phyloP scores from a whole-genome alignment of 2,113 vertebrate genomes.

The Grus americana region DNA sequence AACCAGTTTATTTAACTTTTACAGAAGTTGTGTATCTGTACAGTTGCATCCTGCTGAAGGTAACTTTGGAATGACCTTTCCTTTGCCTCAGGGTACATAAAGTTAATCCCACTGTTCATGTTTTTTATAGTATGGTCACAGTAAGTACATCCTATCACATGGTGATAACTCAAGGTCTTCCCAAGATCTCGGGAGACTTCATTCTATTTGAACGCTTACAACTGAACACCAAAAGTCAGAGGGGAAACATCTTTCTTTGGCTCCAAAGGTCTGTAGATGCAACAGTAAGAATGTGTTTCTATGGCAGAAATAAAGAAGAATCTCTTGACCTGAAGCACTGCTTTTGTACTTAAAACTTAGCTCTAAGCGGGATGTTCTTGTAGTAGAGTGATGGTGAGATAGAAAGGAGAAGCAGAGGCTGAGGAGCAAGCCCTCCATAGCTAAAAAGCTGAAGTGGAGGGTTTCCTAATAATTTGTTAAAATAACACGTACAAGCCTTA shows the following conservation, averaged over 20 bases:
- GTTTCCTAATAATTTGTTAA: not conserved
- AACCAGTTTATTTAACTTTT: not conserved
- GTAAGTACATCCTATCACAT: not conserved
- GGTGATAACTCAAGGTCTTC: not conserved
- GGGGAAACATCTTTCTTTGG: not conserved
- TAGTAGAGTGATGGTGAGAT: not conserved
- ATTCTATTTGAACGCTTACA: not conserved
- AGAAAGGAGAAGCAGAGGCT: not conserved
- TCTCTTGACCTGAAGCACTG: not conserved
- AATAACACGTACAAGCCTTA: not conserved
- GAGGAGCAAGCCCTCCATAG: not conserved
- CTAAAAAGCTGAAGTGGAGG: not conserved
- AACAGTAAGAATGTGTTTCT: not conserved
- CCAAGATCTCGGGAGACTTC: not conserved
- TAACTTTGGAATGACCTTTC: not conserved
- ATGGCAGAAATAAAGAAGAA: not conserved
- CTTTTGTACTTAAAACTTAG: not conserved
- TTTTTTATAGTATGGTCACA: not conserved
- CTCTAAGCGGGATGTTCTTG: not conserved
- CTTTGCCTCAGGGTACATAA: not conserved
- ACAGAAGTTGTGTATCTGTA: not conserved
- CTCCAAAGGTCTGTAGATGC: not conserved
- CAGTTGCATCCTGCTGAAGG: not conserved
- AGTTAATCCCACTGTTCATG: not conserved
- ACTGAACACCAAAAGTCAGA: not conserved